Evolutionary conservation across 2,888 invertebrate species (phyloP).

Genomic region (Pecten maximus): DNA sequence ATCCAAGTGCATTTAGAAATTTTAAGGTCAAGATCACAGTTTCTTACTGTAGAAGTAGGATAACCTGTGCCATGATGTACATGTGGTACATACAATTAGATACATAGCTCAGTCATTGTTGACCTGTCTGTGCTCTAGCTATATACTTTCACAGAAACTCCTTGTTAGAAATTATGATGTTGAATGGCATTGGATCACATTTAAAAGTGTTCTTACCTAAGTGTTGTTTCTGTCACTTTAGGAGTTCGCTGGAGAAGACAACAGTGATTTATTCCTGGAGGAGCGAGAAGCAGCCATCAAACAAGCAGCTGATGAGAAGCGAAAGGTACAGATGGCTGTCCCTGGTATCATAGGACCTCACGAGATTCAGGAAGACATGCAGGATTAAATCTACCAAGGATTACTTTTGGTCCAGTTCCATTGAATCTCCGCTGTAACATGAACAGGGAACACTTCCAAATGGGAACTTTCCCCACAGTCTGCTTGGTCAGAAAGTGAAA

Average conservation of each 20-base stretch:
- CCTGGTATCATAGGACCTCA: slow-evolving; percentile 90
- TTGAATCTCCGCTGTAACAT: not conserved
- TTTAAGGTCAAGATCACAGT: too few species aligned
- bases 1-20: too few species aligned
- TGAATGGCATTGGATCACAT: too few species aligned
- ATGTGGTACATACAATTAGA: too few species aligned
- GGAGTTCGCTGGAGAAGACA: slow-evolving; percentile 99
- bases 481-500: not conserved
- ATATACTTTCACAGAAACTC: too few species aligned
- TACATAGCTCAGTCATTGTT: too few species aligned
- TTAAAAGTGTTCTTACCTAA: too few species aligned
- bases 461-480: not conserved
- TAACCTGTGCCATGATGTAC: too few species aligned
- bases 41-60: too few species aligned
- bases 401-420: not conserved
- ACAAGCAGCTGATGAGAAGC: slow-evolving; percentile 95
- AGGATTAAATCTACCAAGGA: slow-evolving; percentile 70
- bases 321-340: slow-evolving; percentile 94
- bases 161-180: too few species aligned
- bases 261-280: slow-evolving; percentile 97
- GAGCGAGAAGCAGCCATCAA: slow-evolving; percentile 95
- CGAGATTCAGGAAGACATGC: slow-evolving; percentile 82
- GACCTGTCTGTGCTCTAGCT: too few species aligned
- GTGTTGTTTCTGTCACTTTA: slow-evolving; percentile 83
- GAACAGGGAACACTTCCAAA: slow-evolving; percentile 3